Conservation (phyloP, 2,113 vertebrate genomes). For the Athene cunicularia region DNA sequence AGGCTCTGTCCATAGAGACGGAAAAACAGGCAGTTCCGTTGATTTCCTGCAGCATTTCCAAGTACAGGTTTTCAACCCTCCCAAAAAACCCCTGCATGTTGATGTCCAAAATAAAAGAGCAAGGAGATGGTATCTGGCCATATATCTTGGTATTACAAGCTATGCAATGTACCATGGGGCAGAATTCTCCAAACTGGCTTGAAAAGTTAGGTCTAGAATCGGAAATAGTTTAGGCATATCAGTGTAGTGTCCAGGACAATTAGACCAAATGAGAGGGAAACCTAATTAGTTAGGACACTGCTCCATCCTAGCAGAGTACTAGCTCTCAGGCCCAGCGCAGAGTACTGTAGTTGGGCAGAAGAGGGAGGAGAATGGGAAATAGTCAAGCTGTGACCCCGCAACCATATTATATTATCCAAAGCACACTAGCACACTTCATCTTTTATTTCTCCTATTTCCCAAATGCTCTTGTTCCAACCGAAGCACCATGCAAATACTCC, state of each 20-base stretch:
- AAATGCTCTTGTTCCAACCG: neutral
- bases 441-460: neutral
- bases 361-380: neutral
- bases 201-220: neutral
- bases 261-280: neutral
- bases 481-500: neutral
- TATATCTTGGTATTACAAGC: neutral
- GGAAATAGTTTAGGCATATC: neutral
- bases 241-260: neutral
- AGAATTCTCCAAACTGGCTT: neutral
- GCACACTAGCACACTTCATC: accelerated
- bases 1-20: neutral
- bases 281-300: neutral
- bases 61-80: neutral
- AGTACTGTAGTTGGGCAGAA: neutral
- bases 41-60: neutral
- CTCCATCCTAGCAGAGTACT: neutral
- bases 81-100: neutral
- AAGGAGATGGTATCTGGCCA: neutral
- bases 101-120: neutral
- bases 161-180: neutral
- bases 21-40: neutral
- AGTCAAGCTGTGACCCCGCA: neutral
- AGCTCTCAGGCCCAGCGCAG: neutral
- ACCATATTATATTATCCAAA: neutral